These are phyloP conservation scores for Urocolius indicus DNA, from an alignment of 2,113 vertebrate species.

Conservation along the genomic window DNA sequence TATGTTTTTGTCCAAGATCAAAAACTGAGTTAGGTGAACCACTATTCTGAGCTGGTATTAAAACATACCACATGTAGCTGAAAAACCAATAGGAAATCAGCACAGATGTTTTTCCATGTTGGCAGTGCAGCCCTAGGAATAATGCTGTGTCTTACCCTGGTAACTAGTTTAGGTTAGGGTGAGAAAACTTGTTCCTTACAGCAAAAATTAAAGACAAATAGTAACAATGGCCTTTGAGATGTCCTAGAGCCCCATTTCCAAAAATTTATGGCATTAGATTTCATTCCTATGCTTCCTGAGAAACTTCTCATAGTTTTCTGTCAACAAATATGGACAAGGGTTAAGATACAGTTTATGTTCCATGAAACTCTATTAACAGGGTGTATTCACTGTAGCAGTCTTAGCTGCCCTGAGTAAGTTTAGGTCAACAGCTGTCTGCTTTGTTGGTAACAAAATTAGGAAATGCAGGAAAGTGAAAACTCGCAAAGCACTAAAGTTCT, in stretches of 20 bases:
- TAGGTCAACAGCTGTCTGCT: background rate
- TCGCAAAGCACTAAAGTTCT: background rate
- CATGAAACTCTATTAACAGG: background rate
- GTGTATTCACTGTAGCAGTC: background rate
- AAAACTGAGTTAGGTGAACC: background rate
- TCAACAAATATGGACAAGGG: background rate
- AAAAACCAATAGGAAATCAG: background rate
- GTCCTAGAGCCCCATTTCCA: rapidly evolving
- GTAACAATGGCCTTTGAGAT: background rate
- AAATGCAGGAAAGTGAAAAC: background rate
- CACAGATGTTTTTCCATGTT: background rate
- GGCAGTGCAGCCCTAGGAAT: background rate
- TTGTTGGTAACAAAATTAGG: background rate
- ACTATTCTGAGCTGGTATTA: background rate
- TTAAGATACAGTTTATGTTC: background rate
- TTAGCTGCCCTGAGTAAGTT: background rate
- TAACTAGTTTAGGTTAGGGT: background rate
- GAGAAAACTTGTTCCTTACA: background rate
- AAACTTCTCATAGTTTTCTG: background rate
- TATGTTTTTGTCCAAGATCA: background rate
- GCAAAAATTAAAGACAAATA: background rate
- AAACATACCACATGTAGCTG: background rate
- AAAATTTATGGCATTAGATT: background rate
- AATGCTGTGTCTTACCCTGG: background rate
- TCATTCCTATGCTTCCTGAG: background rate